A percentile compares a stretch with the other conserved stretches of the same genome.
Conservation (phyloP, 2,113 vertebrate genomes). For the Oryzias curvinotus region DNA sequence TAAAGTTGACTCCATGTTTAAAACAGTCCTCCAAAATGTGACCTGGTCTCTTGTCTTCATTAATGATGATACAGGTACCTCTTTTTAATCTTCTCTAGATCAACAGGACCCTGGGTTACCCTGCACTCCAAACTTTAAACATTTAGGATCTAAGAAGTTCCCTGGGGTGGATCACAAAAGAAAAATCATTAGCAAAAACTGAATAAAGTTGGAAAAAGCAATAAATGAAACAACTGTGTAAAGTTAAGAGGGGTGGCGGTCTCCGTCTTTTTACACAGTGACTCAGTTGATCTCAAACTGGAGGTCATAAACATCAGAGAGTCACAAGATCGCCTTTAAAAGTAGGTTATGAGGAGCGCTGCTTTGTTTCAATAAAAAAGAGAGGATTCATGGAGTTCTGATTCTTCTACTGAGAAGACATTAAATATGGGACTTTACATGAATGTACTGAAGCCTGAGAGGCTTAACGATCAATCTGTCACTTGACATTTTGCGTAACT, state of each 20-base stretch:
- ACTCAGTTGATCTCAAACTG: slow-evolving; percentile 7
- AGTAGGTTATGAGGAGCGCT: not conserved
- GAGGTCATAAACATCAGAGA: slow-evolving; percentile 31
- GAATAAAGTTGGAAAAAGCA: not conserved
- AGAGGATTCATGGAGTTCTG: too few relatives aligned
- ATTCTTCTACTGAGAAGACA: not conserved
- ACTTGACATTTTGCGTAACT: too few relatives aligned
- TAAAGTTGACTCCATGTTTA: too few relatives aligned
- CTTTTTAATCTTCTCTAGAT: too few relatives aligned
- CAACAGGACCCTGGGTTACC: too few relatives aligned
- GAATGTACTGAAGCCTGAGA: too few relatives aligned
- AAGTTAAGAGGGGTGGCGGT: not conserved
- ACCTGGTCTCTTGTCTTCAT: too few relatives aligned
- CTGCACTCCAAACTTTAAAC: too few relatives aligned
- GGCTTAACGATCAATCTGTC: too few relatives aligned
- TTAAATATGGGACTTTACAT: not conserved
- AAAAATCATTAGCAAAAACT: not conserved
- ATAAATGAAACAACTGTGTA: not conserved
- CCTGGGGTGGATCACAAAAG: not conserved
- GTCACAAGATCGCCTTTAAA: slow-evolving; percentile 29
- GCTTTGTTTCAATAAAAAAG: not conserved
- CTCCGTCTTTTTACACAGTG: not conserved
- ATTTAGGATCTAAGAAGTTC: too few relatives aligned
- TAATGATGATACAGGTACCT: too few relatives aligned
- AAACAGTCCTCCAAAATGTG: too few relatives aligned